These are phyloP conservation scores for Heterotilapia buettikoferi DNA, from an alignment of 2,113 vertebrate genomes.

Conservation along the genomic window DNA sequence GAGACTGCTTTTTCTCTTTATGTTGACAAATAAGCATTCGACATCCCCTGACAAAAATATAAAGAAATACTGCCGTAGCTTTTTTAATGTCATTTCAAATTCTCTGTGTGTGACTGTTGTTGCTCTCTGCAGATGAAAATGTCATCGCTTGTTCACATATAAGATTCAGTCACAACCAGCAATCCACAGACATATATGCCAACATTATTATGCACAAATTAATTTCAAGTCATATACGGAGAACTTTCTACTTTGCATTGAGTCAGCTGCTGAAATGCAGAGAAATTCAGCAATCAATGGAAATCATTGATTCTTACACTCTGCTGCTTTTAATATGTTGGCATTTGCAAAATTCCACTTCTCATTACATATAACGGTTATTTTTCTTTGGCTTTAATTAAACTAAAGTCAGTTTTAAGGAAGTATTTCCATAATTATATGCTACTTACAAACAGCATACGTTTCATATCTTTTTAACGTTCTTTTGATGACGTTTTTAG, in stretches of 20 bases:
- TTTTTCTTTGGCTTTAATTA: background rate
- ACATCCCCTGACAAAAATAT: background rate
- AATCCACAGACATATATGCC: background rate
- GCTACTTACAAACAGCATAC: background rate
- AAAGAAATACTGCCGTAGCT: background rate
- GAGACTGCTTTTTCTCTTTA: background rate
- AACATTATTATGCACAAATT: background rate
- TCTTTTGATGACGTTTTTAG: background rate
- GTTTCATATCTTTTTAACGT: background rate
- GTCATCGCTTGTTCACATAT: background rate
- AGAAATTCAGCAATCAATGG: background rate
- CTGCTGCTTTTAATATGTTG: background rate
- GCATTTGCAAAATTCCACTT: background rate
- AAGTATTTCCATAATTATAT: background rate
- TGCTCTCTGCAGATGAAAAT: background rate
- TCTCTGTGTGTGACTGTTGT: background rate
- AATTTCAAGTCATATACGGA: constrained; percentile 1
- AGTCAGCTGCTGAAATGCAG: background rate
- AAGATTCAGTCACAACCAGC: background rate
- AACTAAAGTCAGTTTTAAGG: background rate
- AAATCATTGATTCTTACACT: rapidly evolving
- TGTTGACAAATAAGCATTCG: background rate
- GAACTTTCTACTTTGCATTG: background rate
- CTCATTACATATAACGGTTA: rapidly evolving
- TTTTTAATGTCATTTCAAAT: background rate